Evolutionary conservation across 2,888 invertebrate genomes (phyloP).

Genomic region (Lagria hirta): DNA sequence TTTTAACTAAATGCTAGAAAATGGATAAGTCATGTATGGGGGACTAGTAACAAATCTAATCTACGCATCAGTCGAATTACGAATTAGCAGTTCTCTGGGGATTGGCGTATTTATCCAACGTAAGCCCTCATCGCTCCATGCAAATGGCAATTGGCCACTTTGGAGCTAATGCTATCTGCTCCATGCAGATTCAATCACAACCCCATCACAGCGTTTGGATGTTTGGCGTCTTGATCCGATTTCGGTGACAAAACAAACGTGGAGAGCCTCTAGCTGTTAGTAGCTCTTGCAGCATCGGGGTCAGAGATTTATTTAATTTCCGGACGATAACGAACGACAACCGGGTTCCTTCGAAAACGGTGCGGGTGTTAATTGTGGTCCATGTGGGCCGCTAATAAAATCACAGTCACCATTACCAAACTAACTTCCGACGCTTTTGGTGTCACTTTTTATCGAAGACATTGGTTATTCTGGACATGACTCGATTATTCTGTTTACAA

Average conservation of each 20-base stretch:
- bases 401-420: constrained; percentile 25
- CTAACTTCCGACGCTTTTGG: constrained; percentile 24
- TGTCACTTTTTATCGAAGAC: constrained; percentile 28
- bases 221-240: constrained; percentile 47
- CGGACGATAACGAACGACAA: constrained; percentile 45
- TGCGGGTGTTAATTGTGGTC: constrained; percentile 28
- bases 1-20: constrained; percentile 56
- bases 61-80: constrained; percentile 53
- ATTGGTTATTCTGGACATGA: constrained; percentile 51
- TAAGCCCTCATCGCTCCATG: constrained; percentile 40
- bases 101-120: constrained; percentile 26
- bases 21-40: constrained; percentile 55
- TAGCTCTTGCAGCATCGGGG: constrained; percentile 32
- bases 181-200: constrained; percentile 44
- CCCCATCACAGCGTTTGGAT: constrained; percentile 30
- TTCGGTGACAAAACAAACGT: constrained; percentile 40
- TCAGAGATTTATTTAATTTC: constrained; percentile 50
- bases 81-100: constrained; percentile 50
- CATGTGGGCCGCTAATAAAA: constrained; percentile 30
- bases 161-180: constrained; percentile 37
- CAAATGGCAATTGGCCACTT: constrained; percentile 55
- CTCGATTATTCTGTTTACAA: constrained; percentile 53
- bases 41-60: constrained; percentile 52
- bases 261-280: too few species aligned
- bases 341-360: constrained; percentile 31